Base-by-base conservation (phyloP, 2,797 vertebrate species). In the Gymnocypris eckloni region DNA sequence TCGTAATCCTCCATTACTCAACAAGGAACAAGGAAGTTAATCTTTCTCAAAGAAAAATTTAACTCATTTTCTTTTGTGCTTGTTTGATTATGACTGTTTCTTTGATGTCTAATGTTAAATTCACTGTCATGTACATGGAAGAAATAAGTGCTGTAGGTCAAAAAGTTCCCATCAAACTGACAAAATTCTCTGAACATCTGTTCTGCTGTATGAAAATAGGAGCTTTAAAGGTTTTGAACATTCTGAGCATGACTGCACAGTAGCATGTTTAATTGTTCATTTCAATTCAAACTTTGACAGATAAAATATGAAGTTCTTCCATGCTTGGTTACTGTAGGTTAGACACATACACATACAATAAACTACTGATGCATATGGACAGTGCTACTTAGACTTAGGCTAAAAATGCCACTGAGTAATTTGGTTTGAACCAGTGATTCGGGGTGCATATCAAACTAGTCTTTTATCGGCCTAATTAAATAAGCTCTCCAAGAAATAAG, bases 21-120 rank as follows among this genome's bases (percentile, higher is more conserved):
- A 75, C 81, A 61, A 72, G 54, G 70, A 82, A 83, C 70, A 48
- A 75, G 56, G 81, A 83, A 83, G 71, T 75, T 75, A 12, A 10
- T 33, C 8, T 82, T 72, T 18, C 28, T 72, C 16, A 8, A 41
- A 71, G 2, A 28, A 59, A 72, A 25, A 48, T 43, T 5, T 50
- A 73, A 18, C 39, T n/a, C 12, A 25, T 25, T 48, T 41, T 72
- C 6, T 13, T 3, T 20, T 11, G 45, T 52, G 9, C 33, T 37
- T 3, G 11, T 75, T 75, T 33, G 8, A 33, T 28, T 9, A 16
- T 73, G 43, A 16, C 45, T 50, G 45, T 75, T 75, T 50, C 25
- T 72, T 48, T 13, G 11, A 72, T 48, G 6, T 72, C 39, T 70
- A 6, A 72, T 72, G 41, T 72, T 6, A 72, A 45, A 25, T 45